Evolutionary conservation across 2,113 vertebrate species (phyloP), one percentile per base, ranked within the genome.

Genomic region (Bothrops jararaca): DNA sequence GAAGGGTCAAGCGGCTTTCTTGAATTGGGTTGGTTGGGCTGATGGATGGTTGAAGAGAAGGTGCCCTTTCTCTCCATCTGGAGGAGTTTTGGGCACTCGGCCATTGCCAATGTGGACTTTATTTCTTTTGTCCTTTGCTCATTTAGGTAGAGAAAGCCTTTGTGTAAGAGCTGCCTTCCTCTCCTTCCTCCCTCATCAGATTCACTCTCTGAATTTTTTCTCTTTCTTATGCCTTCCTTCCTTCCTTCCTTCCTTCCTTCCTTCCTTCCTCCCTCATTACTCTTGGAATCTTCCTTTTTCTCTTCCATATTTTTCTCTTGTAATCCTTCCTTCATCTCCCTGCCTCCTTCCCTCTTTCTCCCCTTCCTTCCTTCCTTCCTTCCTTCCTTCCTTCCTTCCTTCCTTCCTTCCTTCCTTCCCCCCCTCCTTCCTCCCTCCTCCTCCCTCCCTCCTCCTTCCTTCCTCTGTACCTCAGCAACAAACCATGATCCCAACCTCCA

Each of bases 191-290:
- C 34, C 18, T 80, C 29, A 5, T n/a, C 12, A 15, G 15, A 34
- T 69, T 69, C 64, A 34, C 69, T 39, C 34, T 8, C 74, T 0
- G 1, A 3, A 39, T 39, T 18, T 39, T 39, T 18, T 69, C 2
- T 74, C 64, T 69, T 5, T 18, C 13, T 34, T 60, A 11, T 60
- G n/a, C 29, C 29, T 15, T 12, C 26, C 60, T 60, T 10, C 29
- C 29, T 69, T n/a, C 26, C 9, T 11, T 3, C 23, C 23, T 26
- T 69, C 60, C 29, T n/a, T 13, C 60, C 3, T 3, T 1, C 24
- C 3, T 0, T 11, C 2, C n/a, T 18, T 5, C 5, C n/a, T 20
- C 0, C 69, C 15, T 42, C 3, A 54, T 39, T 3, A 13, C n/a
- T 74, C 2, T n/a, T 6, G 13, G 29, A 34, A 74, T 74, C 64